Percentiles rank a stretch among this genome's conserved stretches.
These are phyloP conservation scores for Danio rerio DNA, from an alignment of 2,113 vertebrate species.

Conservation along the genomic window DNA sequence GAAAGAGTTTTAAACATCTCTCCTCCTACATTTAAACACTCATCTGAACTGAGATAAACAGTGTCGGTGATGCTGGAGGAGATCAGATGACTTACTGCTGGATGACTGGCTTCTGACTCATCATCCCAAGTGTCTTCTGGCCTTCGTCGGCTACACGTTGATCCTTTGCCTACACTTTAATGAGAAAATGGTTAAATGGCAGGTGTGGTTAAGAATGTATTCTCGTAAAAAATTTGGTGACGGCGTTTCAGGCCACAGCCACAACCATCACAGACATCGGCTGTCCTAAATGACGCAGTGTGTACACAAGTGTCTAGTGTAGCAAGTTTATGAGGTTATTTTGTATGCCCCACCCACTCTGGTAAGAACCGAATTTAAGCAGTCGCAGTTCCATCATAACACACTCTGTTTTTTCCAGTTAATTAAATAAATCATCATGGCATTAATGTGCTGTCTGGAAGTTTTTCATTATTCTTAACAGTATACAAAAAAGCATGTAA, in stretches of 20 bases:
- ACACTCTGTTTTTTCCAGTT: too few species aligned
- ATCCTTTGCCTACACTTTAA: constrained; percentile 4
- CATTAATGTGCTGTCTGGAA: too few species aligned
- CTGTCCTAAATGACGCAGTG: too few species aligned
- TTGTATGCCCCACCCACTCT: too few species aligned
- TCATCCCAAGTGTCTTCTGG: constrained; percentile 70
- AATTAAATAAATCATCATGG: too few species aligned
- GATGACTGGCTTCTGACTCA: constrained; percentile 62
- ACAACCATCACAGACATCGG: too few species aligned
- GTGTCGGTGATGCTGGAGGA: constrained; percentile 42
- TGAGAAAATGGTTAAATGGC: neutral
- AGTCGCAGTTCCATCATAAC: too few species aligned
- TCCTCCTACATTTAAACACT: constrained; percentile 41
- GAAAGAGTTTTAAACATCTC: constrained; percentile 29
- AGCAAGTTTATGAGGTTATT: too few species aligned
- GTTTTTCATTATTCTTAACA: too few species aligned
- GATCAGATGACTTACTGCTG: constrained; percentile 29
- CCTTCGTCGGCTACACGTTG: constrained; percentile 22
- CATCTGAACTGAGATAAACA: constrained; percentile 27
- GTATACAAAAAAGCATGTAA: too few species aligned
- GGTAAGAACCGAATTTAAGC: too few species aligned
- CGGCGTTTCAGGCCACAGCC: neutral
- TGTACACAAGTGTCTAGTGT: too few species aligned
- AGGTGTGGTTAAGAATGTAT: neutral
- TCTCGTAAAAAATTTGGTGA: neutral